Base-by-base conservation (phyloP, 1,140 invertebrate species). In the Micrasema longulum region DNA sequence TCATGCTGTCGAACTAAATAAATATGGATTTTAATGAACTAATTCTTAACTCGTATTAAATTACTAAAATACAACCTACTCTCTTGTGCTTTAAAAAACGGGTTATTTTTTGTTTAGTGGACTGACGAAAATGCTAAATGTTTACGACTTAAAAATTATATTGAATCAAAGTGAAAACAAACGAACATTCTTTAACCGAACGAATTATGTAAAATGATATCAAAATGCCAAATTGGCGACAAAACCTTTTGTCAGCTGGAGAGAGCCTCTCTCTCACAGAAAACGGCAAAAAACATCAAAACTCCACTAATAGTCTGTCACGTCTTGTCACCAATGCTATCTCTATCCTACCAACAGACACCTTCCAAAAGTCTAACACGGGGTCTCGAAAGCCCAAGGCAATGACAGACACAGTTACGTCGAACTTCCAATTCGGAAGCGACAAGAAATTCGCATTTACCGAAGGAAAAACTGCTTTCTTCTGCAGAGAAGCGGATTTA, bases 221-320 rank as follows among this genome's bases (percentile, higher is more conserved):
- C 23, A 67, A 45, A 65, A 85, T 85, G 84, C 83, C 84, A 50
- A 83, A 84, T 78, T 85, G 84, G 84, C 80, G 84, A 72, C 83
- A 84, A 80, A 85, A 85, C 78, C 82, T 85, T 75, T 79, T 85
- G 76, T 84, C 83, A 70, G 84, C 84, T 76, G 84, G 81, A 77
- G 84, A 84, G 79, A 83, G 83, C 77, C 84, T 81, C 72, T 79
- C 83, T 52, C 47, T 75, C 83, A 53, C 55, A 36, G 55, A 71
- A 55, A 47, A 31, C 47, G 31, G 52, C 22, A 71, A 70, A 45
- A 71, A 69, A 52, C 62, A 65, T 5, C 50, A 5, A 20, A 74
- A 70, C 41, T 74, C 71, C 48, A 81, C 82, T 72, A 85, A 81
- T 57, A 84, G 82, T 69, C 83, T 72, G 5, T 72, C 70, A 2